Evolutionary conservation across 2,113 vertebrate genomes (phyloP).

Genomic region (Catharus bicknelli): DNA sequence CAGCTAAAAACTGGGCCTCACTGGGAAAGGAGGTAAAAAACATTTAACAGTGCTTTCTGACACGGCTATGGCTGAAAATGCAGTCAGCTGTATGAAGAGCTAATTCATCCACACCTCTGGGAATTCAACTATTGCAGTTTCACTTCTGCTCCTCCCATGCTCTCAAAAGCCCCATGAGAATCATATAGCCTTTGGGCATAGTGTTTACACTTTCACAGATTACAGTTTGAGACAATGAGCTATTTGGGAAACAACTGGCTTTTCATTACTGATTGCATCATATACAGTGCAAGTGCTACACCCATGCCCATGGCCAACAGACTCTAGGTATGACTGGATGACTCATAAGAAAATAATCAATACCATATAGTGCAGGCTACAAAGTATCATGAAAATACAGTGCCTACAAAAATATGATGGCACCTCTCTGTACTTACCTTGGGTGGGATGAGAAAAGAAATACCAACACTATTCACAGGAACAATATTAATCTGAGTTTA

Average conservation of each 20-base stretch:
- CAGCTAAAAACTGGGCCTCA: neutral
- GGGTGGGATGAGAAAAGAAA: neutral
- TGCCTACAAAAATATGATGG: neutral
- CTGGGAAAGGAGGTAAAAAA: neutral
- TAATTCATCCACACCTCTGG: neutral
- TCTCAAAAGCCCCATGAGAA: neutral
- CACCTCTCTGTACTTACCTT: neutral
- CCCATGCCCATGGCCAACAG: neutral
- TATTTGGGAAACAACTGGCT: neutral
- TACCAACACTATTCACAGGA: neutral
- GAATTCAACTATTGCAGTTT: neutral
- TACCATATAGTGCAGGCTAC: neutral
- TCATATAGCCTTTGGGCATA: neutral
- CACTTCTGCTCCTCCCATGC: neutral
- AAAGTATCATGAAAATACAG: neutral
- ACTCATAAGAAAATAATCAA: neutral
- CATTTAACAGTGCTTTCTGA: neutral
- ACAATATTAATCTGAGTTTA: neutral
- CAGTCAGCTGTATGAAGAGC: neutral
- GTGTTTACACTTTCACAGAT: neutral
- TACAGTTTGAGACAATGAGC: neutral
- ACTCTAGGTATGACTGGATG: neutral
- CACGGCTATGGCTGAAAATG: neutral
- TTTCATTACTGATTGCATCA: neutral
- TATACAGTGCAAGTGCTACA: neutral